These are phyloP conservation scores for Lepus timidus DNA, from an alignment of 2,113 vertebrate genomes.

Conservation along the genomic window DNA sequence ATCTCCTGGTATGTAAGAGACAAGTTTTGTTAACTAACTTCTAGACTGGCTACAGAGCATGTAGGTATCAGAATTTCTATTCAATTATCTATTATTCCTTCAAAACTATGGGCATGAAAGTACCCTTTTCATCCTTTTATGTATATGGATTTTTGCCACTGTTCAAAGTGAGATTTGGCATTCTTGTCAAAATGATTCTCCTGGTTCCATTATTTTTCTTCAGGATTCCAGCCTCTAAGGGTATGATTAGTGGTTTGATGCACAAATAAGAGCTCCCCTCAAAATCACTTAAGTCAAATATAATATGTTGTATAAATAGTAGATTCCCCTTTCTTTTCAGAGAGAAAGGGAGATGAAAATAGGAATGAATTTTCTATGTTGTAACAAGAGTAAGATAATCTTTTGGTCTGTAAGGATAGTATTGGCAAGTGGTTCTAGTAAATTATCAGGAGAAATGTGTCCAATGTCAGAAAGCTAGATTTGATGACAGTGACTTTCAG, in stretches of 20 bases:
- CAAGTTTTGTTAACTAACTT: slow-evolving; percentile 35
- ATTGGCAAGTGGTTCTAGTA: background rate
- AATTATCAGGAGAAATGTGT: slow-evolving; percentile 42
- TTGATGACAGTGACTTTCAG: background rate
- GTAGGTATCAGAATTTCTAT: slow-evolving; percentile 55
- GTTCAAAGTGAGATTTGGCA: slow-evolving; percentile 51
- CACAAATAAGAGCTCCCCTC: background rate
- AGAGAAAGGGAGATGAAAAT: background rate
- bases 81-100: slow-evolving; percentile 40
- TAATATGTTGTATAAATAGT: background rate
- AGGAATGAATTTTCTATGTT: background rate
- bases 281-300: slow-evolving; percentile 10
- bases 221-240: background rate
- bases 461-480: background rate
- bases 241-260: background rate
- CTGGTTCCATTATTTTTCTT: background rate
- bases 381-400: background rate
- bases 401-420: background rate
- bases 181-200: slow-evolving; percentile 33
- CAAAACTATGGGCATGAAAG: slow-evolving; percentile 16
- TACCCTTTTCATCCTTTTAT: slow-evolving; percentile 8
- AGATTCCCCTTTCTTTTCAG: background rate
- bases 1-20: slow-evolving; percentile 57
- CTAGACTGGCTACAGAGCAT: slow-evolving; percentile 49
- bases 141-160: background rate